Percentiles rank a stretch among this genome's conserved stretches.
Evolutionary conservation across 2,113 vertebrate species (phyloP).

Genomic region (Oenanthe oenanthe): DNA sequence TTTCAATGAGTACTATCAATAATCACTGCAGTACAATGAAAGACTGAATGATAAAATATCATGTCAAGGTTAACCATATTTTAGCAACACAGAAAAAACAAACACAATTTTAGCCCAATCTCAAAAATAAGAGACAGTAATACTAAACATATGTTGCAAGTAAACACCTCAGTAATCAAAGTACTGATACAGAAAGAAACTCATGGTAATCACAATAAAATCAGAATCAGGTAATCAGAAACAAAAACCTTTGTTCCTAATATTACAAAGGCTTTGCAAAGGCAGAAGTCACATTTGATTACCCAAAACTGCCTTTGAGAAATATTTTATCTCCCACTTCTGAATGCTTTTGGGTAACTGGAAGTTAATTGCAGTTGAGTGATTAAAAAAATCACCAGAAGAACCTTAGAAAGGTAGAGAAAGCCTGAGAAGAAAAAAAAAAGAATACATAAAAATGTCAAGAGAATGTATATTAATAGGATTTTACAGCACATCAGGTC

Average conservation of each 20-base stretch:
- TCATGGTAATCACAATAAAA: background rate
- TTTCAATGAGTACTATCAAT: background rate
- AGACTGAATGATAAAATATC: background rate
- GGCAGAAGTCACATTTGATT: background rate
- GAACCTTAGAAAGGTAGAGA: background rate
- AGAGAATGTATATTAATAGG: background rate
- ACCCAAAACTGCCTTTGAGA: background rate
- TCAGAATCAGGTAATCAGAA: background rate
- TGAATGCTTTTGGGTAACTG: background rate
- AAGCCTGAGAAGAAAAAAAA: background rate
- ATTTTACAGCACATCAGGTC: background rate
- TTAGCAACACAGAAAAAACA: background rate
- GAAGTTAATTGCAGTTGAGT: background rate
- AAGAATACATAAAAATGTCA: background rate
- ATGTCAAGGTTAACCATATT: background rate
- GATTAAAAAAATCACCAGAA: background rate
- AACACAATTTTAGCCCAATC: background rate
- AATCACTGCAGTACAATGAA: background rate
- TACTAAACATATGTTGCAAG: background rate
- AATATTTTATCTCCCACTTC: background rate
- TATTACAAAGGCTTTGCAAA: background rate
- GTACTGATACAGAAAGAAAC: background rate
- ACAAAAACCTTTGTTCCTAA: background rate
- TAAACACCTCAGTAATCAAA: background rate
- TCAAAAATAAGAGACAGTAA: background rate